Base-by-base conservation (phyloP, 2,113 vertebrate species). In the Labeo catla region DNA sequence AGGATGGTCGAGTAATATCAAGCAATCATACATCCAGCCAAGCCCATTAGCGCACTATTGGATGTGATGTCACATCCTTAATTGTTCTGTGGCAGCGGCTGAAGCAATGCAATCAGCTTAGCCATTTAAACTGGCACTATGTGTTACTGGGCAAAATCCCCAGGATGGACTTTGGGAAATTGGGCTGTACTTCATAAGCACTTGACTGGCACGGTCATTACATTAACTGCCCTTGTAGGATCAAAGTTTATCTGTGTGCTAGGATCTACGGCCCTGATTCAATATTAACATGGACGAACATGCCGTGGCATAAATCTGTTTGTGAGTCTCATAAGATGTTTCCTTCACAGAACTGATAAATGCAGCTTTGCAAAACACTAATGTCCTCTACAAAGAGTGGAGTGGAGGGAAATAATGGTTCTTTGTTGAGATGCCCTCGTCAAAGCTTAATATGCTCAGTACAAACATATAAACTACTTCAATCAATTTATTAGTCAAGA, bases 41-140 rank as follows among this genome's bases (percentile, higher is more conserved):
- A 86, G 72, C 63, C 72, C 85, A 88, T 90, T 91, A 90, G 82
- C 78, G 49, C 77, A 45, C 66, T 85, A 47, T 73, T 89, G 81
- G 61, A 80, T 84, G 78, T 90, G 87, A 91, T 90, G 91, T 89
- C 88, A 90, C 81, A 83, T 89, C 68, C 89, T 81, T 91, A 91
- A 90, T 89, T 89, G 90, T 88, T 86, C 89, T 89, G 87, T 82
- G 85, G 87, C 83, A 68, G 50, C 15, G 34, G 52, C 86, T 85
- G 90, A 86, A 92, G 87, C 88, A 89, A 70, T 76, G 90, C 88
- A 89, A 86, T 88, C 86, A 90, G 90, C 88, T 90, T 87, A 87
- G 76, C 63, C 72, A 76, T 84, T 86, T 87, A 89, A 90, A 89
- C 84, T 74, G 85, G 39, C 68, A 84, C 68, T 13, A 34, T 85